phyloP scores from a whole-genome alignment of 2,797 vertebrate genomes.

The Tauraco hartlaubi region DNA sequence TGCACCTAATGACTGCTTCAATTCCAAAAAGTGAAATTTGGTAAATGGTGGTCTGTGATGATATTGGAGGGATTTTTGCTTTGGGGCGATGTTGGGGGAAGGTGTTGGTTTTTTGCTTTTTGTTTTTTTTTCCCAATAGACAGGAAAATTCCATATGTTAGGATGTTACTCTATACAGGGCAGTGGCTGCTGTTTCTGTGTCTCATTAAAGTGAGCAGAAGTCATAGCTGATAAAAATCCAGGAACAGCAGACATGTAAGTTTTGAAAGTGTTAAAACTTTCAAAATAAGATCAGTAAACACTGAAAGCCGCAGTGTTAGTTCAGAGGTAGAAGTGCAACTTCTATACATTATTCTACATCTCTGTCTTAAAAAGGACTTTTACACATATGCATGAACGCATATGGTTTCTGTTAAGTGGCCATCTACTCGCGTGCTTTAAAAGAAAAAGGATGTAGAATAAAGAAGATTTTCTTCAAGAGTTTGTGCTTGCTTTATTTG shows the following conservation, averaged over 20 bases:
- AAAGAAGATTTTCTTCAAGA: neutral
- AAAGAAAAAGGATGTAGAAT: neutral
- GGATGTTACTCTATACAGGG: rapidly evolving
- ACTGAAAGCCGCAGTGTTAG: rapidly evolving
- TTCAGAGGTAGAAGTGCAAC: neutral
- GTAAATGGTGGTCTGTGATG: slow-evolving; percentile 49
- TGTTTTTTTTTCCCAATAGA: neutral
- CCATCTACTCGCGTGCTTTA: neutral
- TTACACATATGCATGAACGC: neutral
- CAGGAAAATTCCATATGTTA: neutral
- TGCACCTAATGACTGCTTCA: slow-evolving; percentile 55
- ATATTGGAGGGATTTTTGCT: neutral
- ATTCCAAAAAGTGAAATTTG: slow-evolving; percentile 72
- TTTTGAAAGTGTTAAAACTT: neutral
- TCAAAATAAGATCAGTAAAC: neutral
- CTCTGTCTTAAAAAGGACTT: neutral
- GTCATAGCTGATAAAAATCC: neutral
- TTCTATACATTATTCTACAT: neutral
- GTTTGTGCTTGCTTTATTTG: neutral
- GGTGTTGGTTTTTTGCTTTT: neutral
- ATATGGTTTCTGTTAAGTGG: neutral
- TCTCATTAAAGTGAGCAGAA: neutral
- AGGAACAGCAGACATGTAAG: neutral
- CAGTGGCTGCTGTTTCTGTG: neutral
- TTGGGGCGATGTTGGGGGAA: neutral